phyloP scores from a whole-genome alignment of 2,113 vertebrate species.

The Antechinus stuartii region DNA sequence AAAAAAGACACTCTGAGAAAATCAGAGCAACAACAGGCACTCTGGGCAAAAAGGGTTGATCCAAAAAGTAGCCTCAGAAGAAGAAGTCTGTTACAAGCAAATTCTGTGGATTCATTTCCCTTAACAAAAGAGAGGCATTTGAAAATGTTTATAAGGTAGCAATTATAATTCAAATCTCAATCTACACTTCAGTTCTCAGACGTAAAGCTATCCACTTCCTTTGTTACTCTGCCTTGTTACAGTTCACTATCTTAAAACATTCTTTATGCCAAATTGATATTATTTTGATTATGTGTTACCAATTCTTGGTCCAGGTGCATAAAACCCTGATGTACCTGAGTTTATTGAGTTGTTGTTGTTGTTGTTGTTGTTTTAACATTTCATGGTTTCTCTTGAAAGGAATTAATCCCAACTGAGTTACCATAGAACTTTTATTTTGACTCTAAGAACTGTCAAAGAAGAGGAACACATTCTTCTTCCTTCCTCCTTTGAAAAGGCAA shows the following conservation, averaged over 20 bases:
- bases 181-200: not conserved
- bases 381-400: not conserved
- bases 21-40: constrained; percentile 17
- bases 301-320: not conserved
- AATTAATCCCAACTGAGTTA: not conserved
- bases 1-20: not conserved
- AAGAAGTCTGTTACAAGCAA: not conserved
- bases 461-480: constrained; percentile 30
- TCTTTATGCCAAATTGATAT: not conserved
- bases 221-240: not conserved
- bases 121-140: not conserved
- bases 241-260: not conserved
- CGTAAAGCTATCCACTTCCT: not conserved
- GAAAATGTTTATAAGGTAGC: not conserved
- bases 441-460: not conserved
- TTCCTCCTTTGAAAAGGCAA: constrained; percentile 55
- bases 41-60: not conserved
- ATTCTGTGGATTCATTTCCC: not conserved
- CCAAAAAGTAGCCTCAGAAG: constrained; percentile 1
- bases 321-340: not conserved
- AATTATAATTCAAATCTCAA: not conserved
- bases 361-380: not conserved
- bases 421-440: not conserved
- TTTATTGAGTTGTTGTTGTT: not conserved
- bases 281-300: not conserved